Evolutionary conservation across 2,888 invertebrate genomes (phyloP).

Genomic region (Machimus rusticus): DNA sequence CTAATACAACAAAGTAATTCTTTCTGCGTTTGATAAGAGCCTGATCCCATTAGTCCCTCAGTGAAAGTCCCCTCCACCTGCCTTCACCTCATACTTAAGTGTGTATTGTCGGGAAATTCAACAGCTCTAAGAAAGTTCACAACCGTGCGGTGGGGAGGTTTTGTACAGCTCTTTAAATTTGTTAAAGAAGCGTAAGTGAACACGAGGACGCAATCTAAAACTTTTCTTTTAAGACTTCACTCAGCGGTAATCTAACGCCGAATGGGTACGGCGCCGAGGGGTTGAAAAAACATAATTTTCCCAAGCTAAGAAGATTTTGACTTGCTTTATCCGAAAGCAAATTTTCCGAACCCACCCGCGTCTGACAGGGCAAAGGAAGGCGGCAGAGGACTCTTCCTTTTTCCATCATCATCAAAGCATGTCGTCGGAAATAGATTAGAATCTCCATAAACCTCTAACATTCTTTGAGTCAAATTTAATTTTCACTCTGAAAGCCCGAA

Average conservation of each 20-base stretch:
- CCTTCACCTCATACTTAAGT: not conserved
- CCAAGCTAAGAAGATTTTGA: constrained; percentile 33
- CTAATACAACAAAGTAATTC: not conserved
- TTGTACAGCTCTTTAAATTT: constrained; percentile 44
- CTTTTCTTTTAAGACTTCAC: constrained; percentile 46
- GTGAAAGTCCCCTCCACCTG: not conserved
- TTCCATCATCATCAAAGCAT: constrained; percentile 39
- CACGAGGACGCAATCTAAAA: constrained; percentile 45
- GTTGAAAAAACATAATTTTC: constrained; percentile 37
- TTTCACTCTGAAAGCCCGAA: constrained; percentile 46
- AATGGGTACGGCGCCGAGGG: constrained; percentile 18
- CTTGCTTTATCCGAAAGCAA: constrained; percentile 30
- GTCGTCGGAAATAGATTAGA: constrained; percentile 45
- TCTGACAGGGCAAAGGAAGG: not conserved
- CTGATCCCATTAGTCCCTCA: not conserved
- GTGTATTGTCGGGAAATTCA: not conserved
- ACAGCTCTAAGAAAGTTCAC: constrained; percentile 30
- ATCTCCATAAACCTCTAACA: constrained; percentile 46
- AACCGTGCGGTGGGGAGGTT: constrained; percentile 19
- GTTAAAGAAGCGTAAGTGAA: constrained; percentile 44
- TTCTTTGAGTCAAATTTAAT: constrained; percentile 47
- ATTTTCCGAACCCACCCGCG: constrained; percentile 19
- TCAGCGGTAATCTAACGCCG: constrained; percentile 36
- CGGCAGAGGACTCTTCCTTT: not conserved
- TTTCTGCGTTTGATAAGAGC: not conserved